Evolutionary conservation across 2,113 vertebrate genomes (phyloP).

Genomic region (Corythornis cristatus): DNA sequence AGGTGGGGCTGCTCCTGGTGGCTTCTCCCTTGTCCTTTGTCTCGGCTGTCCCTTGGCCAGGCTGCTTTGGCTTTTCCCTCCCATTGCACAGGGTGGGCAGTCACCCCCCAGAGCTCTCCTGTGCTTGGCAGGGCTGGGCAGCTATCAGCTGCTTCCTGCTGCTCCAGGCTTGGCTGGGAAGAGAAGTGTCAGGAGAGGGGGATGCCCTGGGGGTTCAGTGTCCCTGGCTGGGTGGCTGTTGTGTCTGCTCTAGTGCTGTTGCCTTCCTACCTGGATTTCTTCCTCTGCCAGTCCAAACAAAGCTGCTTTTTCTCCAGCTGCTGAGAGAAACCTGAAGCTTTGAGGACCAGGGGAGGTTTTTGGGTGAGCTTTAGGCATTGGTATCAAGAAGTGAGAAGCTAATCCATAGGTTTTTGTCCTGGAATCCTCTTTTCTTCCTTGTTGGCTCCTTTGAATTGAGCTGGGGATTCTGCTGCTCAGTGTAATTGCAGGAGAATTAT

Average conservation of each 20-base stretch:
- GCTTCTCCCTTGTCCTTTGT: neutral
- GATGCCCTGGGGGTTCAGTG: neutral
- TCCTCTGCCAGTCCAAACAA: neutral
- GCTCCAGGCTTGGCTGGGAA: neutral
- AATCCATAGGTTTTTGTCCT: neutral
- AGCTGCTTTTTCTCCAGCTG: neutral
- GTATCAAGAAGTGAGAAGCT: neutral
- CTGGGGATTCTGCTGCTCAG: neutral
- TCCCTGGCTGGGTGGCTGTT: neutral
- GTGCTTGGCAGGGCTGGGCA: neutral
- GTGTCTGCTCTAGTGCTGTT: neutral
- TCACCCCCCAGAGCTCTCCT: neutral
- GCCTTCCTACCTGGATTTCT: neutral
- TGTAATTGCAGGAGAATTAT: neutral
- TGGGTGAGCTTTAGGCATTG: neutral
- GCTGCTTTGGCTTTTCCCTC: neutral
- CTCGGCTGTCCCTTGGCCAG: neutral
- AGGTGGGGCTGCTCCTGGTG: neutral
- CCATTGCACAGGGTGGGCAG: neutral
- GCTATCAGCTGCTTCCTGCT: no score
- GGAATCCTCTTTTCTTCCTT: neutral
- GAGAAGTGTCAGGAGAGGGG: neutral
- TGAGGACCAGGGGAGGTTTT: neutral
- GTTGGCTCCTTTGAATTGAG: neutral
- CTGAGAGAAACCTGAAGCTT: neutral